Evolutionary conservation across 2,888 invertebrate species (phyloP).

Genomic region (Agrilus mali): DNA sequence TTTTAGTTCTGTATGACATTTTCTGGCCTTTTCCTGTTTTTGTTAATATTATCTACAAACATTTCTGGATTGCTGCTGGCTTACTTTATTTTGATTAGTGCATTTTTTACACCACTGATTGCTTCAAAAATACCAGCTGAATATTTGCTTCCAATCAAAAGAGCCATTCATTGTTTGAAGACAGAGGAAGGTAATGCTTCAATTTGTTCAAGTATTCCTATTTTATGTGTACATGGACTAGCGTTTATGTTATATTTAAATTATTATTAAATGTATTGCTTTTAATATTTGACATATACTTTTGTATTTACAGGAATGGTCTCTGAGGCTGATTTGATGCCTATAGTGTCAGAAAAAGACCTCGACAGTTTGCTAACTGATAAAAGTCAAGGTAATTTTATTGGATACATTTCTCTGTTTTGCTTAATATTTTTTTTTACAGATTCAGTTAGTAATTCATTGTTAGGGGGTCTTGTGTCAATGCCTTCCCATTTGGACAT

Average conservation of each 20-base stretch:
- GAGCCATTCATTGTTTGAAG: slow-evolving; percentile 16
- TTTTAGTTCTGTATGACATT: slow-evolving; percentile 31
- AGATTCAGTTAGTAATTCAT: slow-evolving; percentile 29
- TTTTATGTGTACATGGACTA: too few species aligned
- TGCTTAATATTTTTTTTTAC: slow-evolving; percentile 3
- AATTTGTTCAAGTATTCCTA: too few species aligned
- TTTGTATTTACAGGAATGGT: slow-evolving; percentile 21
- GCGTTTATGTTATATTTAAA: background rate
- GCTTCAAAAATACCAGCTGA: slow-evolving; percentile 21
- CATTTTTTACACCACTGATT: slow-evolving; percentile 23
- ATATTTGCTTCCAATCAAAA: slow-evolving; percentile 14
- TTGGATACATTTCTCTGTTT: background rate
- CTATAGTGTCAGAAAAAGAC: slow-evolving; percentile 26
- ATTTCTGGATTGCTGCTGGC: slow-evolving; percentile 27
- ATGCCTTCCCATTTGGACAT: slow-evolving; percentile 33
- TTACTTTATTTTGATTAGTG: slow-evolving; percentile 20
- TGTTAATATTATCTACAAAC: slow-evolving; percentile 27
- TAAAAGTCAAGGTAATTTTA: slow-evolving; percentile 26
- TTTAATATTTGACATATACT: background rate
- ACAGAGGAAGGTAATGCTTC: slow-evolving; percentile 18
- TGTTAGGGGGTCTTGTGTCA: slow-evolving; percentile 25
- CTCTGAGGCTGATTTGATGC: slow-evolving; percentile 32
- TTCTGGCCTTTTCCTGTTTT: slow-evolving; percentile 24
- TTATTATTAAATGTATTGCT: background rate
- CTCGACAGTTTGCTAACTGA: slow-evolving; percentile 28